A percentile compares a stretch with the other conserved stretches of the same genome.
Evolutionary conservation across 2,888 invertebrate genomes (phyloP).

Genomic region (Autographa pulchrina): DNA sequence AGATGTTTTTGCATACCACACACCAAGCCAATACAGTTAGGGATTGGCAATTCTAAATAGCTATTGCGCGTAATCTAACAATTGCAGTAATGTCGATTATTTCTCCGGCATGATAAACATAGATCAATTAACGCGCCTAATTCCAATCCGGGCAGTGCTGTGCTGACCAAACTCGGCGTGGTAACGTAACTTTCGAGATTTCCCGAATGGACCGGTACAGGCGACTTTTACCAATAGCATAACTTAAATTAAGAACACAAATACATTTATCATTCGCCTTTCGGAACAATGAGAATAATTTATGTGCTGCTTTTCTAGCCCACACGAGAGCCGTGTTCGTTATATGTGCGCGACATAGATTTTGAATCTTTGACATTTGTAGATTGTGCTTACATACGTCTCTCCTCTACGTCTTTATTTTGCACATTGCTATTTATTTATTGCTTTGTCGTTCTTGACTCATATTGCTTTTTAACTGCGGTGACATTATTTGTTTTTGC

Average conservation of each 20-base stretch:
- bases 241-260: constrained; percentile 72
- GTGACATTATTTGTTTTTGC: constrained; percentile 32
- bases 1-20: constrained; percentile 27
- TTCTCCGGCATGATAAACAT: constrained; percentile 53
- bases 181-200: constrained; percentile 66
- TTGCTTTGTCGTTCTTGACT: constrained; percentile 44
- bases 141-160: constrained; percentile 56
- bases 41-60: constrained; percentile 45
- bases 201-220: constrained; percentile 62
- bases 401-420: constrained; percentile 58
- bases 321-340: constrained; percentile 77
- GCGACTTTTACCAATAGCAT: constrained; percentile 71
- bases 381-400: constrained; percentile 62
- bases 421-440: constrained; percentile 56
- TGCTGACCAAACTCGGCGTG: constrained; percentile 61
- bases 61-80: constrained; percentile 48
- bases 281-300: constrained; percentile 81
- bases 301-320: constrained; percentile 79
- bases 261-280: constrained; percentile 81
- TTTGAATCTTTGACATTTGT: constrained; percentile 78
- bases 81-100: constrained; percentile 49
- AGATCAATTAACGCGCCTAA: constrained; percentile 68
- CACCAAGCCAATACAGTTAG: constrained; percentile 33
- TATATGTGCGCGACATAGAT: constrained; percentile 77
- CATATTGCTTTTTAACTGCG: constrained; percentile 25